Evolutionary conservation across 1,140 invertebrate genomes (phyloP).

Genomic region (Berghia stephanieae): DNA sequence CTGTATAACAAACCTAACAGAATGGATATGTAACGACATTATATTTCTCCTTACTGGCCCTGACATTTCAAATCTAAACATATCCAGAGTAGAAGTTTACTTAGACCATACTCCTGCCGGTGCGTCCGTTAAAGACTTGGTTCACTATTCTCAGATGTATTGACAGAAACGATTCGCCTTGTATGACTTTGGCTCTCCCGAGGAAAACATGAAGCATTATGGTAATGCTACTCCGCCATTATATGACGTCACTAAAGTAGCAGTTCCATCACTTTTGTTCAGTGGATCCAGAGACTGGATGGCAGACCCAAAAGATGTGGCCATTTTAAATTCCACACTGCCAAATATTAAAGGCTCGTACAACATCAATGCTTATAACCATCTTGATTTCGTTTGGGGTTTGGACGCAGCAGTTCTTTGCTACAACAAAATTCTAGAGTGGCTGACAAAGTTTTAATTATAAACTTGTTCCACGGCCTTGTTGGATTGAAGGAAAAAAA

Average conservation of each 20-base stretch:
- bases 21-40: too few relatives aligned
- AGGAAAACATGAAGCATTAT: neutral
- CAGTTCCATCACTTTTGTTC: neutral
- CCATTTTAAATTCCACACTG: neutral
- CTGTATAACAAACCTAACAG: too few relatives aligned
- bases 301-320: neutral
- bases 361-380: neutral
- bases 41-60: too few relatives aligned
- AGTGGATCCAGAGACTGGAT: neutral
- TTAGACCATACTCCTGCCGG: neutral
- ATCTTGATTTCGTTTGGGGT: conserved; percentile 1
- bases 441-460: too few relatives aligned
- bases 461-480: too few relatives aligned
- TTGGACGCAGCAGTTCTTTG: neutral
- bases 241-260: neutral
- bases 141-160: neutral
- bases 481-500: too few relatives aligned
- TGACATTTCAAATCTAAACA: too few relatives aligned
- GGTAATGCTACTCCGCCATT: neutral
- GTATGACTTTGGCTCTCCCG: neutral
- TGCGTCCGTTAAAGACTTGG: neutral
- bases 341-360: neutral
- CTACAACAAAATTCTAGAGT: neutral
- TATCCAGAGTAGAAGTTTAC: neutral
- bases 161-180: neutral